Evolutionary conservation across 2,113 vertebrate species (phyloP).

Genomic region (Chrysemys picta): DNA sequence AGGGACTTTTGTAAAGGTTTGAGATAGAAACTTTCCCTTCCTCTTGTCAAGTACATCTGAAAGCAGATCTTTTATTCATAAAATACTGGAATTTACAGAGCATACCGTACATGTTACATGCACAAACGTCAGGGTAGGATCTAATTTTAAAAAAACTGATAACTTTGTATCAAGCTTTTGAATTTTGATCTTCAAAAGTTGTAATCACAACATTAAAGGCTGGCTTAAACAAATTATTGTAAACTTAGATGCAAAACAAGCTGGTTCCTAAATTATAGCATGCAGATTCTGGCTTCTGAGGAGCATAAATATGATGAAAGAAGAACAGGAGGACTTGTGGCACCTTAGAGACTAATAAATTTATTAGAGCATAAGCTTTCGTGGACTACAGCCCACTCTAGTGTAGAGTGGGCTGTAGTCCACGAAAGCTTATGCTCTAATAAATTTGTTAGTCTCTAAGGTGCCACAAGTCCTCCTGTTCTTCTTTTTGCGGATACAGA

Average conservation of each 20-base stretch:
- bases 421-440: too few relatives aligned
- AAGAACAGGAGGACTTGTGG: too few relatives aligned
- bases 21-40: neutral
- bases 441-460: too few relatives aligned
- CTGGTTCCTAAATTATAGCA: rapidly evolving
- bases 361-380: too few relatives aligned
- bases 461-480: too few relatives aligned
- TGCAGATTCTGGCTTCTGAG: neutral
- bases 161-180: constrained; percentile 3
- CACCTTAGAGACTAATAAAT: too few relatives aligned
- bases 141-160: neutral
- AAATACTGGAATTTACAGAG: neutral
- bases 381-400: too few relatives aligned
- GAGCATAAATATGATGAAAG: neutral
- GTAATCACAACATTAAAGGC: neutral
- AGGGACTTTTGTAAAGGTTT: neutral
- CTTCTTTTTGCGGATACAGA: too few relatives aligned
- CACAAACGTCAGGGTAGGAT: neutral
- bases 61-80: neutral
- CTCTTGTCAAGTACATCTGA: neutral
- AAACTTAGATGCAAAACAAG: neutral
- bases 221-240: neutral
- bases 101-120: neutral
- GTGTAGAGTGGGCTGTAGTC: too few relatives aligned
- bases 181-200: neutral